Conservation (phyloP, 2,888 invertebrate genomes). For the Actias luna region DNA sequence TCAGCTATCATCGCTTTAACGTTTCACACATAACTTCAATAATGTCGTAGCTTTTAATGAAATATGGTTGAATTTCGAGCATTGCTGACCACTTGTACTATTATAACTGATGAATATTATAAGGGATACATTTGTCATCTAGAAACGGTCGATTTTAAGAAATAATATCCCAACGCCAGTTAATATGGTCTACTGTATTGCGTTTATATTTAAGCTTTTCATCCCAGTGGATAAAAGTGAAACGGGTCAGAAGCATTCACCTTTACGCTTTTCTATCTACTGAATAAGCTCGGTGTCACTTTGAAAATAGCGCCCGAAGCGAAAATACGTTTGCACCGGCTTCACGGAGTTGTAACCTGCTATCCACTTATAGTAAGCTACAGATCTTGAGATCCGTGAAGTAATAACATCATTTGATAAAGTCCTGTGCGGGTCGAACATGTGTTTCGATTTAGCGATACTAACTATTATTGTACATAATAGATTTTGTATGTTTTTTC, state of each 20-base stretch:
- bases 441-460: neutral
- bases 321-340: constrained; percentile 48
- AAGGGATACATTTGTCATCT: neutral
- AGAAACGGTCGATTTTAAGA: neutral
- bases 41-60: too few species aligned
- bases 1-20: too few species aligned
- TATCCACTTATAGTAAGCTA: constrained; percentile 34
- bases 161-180: neutral
- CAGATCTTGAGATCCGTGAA: constrained; percentile 23
- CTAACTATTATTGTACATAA: too few species aligned
- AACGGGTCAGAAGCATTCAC: constrained; percentile 55
- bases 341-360: constrained; percentile 35
- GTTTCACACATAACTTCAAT: too few species aligned
- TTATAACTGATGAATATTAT: too few species aligned
- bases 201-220: constrained; percentile 39
- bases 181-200: neutral
- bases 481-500: too few species aligned
- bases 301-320: constrained; percentile 53
- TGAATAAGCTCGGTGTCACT: constrained; percentile 53
- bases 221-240: constrained; percentile 46
- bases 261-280: constrained; percentile 52
- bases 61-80: too few species aligned
- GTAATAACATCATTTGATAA: neutral
- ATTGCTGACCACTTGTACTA: too few species aligned
- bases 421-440: neutral